Evolutionary conservation across 2,113 vertebrate species (phyloP).

Genomic region (Hippolais icterina): DNA sequence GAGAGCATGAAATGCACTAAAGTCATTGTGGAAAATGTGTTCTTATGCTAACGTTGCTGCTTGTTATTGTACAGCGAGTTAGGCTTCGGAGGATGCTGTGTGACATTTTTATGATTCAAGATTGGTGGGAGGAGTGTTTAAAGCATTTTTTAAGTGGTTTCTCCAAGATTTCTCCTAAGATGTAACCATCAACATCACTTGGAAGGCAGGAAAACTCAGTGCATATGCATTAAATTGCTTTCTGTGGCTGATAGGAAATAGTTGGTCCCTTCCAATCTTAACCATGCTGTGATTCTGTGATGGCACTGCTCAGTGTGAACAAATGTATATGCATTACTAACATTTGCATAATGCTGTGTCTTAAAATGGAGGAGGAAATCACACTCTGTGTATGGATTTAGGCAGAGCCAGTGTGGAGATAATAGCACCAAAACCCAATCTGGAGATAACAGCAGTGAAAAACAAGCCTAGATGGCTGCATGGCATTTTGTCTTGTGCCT

Average conservation of each 20-base stretch:
- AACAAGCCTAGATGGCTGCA: neutral
- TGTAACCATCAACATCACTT: neutral
- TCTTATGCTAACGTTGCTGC: neutral
- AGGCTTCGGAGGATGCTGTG: constrained; percentile 12
- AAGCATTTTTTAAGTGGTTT: constrained; percentile 25
- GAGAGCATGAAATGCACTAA: constrained; percentile 13
- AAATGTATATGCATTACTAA: neutral
- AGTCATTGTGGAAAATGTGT: constrained; percentile 20
- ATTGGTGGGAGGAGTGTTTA: constrained; percentile 20
- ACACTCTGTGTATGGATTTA: neutral
- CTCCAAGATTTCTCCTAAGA: neutral
- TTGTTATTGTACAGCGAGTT: neutral
- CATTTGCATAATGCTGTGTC: neutral
- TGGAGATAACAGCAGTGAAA: neutral
- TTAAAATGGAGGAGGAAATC: neutral
- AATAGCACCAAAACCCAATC: neutral
- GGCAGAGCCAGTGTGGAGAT: neutral
- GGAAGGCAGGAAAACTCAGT: neutral
- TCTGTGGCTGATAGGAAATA: neutral
- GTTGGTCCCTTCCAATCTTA: neutral
- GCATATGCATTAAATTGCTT: neutral
- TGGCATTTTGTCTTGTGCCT: neutral
- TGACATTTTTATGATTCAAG: constrained; percentile 17
- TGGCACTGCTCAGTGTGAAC: neutral
- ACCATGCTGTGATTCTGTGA: neutral